Evolutionary conservation across 1,140 invertebrate genomes (phyloP).

Genomic region (Drosophila mayri): DNA sequence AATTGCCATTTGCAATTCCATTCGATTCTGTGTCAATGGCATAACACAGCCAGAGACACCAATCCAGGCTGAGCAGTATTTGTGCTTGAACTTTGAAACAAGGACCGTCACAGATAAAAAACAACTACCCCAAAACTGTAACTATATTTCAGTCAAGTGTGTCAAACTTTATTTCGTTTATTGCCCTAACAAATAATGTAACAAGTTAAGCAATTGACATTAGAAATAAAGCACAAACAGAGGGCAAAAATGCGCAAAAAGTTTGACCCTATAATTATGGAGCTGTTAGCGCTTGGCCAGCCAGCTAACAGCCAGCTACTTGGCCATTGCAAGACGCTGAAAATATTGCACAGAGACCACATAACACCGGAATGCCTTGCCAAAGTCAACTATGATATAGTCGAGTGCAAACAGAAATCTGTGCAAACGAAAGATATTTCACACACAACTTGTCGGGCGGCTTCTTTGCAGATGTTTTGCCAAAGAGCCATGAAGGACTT

Average conservation of each 20-base stretch:
- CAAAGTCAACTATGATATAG: slow-evolving; percentile 23
- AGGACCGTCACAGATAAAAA: neutral
- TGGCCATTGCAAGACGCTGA: slow-evolving; percentile 11
- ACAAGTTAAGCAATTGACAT: slow-evolving; percentile 31
- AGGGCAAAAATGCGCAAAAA: slow-evolving; percentile 33
- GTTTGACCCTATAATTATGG: slow-evolving; percentile 57
- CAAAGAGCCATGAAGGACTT: slow-evolving; percentile 16
- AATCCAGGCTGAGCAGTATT: neutral
- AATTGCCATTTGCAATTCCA: slow-evolving; percentile 9
- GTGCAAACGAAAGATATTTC: slow-evolving; percentile 16
- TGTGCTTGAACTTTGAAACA: slow-evolving; percentile 13
- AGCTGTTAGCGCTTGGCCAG: slow-evolving; percentile 63
- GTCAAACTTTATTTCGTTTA: slow-evolving; percentile 5
- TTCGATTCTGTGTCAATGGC: slow-evolving; percentile 36
- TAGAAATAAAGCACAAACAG: slow-evolving; percentile 24
- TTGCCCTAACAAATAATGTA: slow-evolving; percentile 26
- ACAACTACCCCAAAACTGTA: slow-evolving; percentile 17
- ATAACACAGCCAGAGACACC: neutral
- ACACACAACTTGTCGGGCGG: neutral
- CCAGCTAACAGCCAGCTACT: slow-evolving; percentile 50
- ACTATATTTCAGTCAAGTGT: neutral
- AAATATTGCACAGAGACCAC: slow-evolving; percentile 33
- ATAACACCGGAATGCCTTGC: slow-evolving; percentile 8
- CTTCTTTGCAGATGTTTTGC: slow-evolving; percentile 7
- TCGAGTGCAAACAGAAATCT: slow-evolving; percentile 28